Evolutionary conservation across 2,113 vertebrate species (phyloP).

Genomic region (Madoqua kirkii): DNA sequence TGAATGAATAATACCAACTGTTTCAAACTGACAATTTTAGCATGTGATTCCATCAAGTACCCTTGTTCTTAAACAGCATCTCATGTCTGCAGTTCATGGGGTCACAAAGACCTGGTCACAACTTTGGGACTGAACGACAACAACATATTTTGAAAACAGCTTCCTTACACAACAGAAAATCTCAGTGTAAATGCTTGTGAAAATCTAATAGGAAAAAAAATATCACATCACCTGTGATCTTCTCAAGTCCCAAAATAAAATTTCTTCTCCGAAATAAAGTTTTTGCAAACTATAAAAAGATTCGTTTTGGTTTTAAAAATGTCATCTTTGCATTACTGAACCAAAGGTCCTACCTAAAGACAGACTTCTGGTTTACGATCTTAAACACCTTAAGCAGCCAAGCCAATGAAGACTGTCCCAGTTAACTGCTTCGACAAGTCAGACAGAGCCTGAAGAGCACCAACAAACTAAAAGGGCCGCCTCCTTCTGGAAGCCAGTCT

Average conservation of each 20-base stretch:
- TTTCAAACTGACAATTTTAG: slow-evolving; percentile 18
- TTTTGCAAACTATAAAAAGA: slow-evolving; percentile 41
- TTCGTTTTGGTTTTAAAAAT: slow-evolving; percentile 13
- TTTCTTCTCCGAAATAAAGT: slow-evolving; percentile 38
- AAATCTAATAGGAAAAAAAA: slow-evolving; percentile 13
- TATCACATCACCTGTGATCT: not conserved
- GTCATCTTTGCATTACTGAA: slow-evolving; percentile 14
- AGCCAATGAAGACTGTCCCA: not conserved
- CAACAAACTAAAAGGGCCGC: not conserved
- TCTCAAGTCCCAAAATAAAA: slow-evolving; percentile 40
- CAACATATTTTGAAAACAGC: slow-evolving; percentile 5
- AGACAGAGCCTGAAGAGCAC: not conserved
- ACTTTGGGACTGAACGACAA: not conserved
- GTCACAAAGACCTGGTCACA: not conserved
- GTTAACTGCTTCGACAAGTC: not conserved
- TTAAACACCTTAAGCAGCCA: slow-evolving; percentile 3
- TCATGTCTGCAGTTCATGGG: not conserved
- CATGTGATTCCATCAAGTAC: not conserved
- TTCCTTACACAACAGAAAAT: slow-evolving; percentile 35
- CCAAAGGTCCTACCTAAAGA: not conserved
- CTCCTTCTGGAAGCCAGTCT: not conserved
- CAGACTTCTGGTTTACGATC: not conserved
- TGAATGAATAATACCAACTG: not conserved
- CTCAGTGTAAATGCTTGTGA: slow-evolving; percentile 4
- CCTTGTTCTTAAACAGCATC: not conserved